phyloP scores from a whole-genome alignment of 2,797 vertebrate species.

The Synaphobranchus kaupii region DNA sequence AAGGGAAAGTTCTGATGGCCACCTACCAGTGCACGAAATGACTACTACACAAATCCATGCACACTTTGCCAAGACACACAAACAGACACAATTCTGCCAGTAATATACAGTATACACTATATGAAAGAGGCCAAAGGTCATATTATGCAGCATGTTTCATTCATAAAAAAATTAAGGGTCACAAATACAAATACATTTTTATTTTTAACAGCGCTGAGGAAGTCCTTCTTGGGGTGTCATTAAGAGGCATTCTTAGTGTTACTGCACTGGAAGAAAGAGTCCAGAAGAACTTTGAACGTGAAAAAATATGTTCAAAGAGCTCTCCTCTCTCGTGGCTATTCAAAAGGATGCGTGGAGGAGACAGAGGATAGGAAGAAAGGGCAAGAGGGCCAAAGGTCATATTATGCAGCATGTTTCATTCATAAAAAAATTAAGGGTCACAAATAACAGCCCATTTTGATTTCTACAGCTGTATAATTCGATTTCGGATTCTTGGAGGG shows the following conservation, averaged over 20 bases:
- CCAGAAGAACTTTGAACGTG: not conserved
- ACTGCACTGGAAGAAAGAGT: not conserved
- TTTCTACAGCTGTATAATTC: not conserved
- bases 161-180: not conserved
- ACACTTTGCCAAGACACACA: not conserved
- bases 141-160: not conserved
- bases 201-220: not conserved
- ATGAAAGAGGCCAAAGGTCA: not conserved
- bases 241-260: not conserved
- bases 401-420: not conserved
- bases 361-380: not conserved
- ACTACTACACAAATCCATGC: not conserved
- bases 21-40: not conserved
- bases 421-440: not conserved
- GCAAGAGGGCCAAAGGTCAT: conserved; percentile 10
- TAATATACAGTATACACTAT: not conserved
- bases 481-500: not conserved
- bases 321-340: not conserved
- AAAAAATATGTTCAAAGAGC: not conserved
- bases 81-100: not conserved
- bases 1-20: not conserved
- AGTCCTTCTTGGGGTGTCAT: not conserved
- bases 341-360: too few relatives aligned
- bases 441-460: not conserved
- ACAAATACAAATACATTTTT: not conserved